Evolutionary conservation across 2,797 vertebrate species (phyloP).

Genomic region (Monodelphis domestica): DNA sequence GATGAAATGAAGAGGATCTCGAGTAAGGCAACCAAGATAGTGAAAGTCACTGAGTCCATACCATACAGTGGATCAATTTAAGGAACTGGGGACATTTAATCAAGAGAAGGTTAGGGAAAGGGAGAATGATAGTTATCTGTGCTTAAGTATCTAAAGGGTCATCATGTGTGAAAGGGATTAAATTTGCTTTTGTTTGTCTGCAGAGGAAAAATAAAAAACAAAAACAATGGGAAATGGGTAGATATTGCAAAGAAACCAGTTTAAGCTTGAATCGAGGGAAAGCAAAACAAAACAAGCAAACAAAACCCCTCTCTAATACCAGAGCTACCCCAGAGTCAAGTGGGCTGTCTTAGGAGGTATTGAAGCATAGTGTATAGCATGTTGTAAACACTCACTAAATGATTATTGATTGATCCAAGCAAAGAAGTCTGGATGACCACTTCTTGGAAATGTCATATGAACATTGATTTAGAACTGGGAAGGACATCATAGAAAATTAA

Average conservation of each 20-base stretch:
- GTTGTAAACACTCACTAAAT: neutral
- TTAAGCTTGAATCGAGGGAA: neutral
- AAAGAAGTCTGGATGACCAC: neutral
- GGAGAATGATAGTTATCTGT: neutral
- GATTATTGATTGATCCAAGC: neutral
- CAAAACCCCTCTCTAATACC: neutral
- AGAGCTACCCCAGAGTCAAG: neutral
- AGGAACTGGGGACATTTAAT: neutral
- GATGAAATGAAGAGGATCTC: neutral
- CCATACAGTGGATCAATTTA: neutral
- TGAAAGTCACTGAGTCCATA: neutral
- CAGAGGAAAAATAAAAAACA: neutral
- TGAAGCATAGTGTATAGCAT: neutral
- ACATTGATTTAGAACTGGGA: neutral
- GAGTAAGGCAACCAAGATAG: neutral
- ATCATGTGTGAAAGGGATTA: neutral
- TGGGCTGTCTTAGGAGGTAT: neutral
- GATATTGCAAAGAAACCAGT: neutral
- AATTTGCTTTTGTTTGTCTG: neutral
- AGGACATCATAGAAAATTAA: neutral
- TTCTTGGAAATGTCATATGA: neutral
- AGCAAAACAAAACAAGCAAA: too few relatives aligned
- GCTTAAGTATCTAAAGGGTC: neutral
- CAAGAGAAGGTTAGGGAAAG: neutral
- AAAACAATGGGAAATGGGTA: too few relatives aligned